These are phyloP conservation scores for Embidobia sp. DNA, from an alignment of 2,888 invertebrate species.

Conservation along the genomic window DNA sequence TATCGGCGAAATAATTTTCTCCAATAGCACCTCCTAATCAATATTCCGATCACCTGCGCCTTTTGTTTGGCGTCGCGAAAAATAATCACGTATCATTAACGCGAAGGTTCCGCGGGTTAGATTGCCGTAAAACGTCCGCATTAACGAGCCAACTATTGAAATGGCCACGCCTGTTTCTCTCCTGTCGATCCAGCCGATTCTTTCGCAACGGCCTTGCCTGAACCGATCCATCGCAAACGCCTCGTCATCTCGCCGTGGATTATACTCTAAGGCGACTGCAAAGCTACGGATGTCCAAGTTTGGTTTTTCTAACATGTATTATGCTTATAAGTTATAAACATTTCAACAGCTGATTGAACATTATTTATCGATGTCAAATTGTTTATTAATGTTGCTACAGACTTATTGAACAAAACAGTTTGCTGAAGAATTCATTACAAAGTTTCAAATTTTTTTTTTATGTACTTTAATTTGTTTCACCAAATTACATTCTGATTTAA, in stretches of 20 bases:
- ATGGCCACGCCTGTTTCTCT: conserved; percentile 66
- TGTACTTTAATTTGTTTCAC: no score
- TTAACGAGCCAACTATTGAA: conserved; percentile 63
- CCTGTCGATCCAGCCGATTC: conserved; percentile 55
- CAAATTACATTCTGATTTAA: no score
- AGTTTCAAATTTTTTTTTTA: no score
- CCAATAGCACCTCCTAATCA: conserved; percentile 52
- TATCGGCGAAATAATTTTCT: conserved; percentile 43
- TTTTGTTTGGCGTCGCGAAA: conserved; percentile 62
- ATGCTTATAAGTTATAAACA: no score
- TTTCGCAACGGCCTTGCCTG: conserved; percentile 66
- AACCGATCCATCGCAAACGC: conserved; percentile 59
- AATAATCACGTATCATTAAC: conserved; percentile 62
- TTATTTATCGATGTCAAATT: no score
- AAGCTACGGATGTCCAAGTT: background rate
- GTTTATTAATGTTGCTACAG: no score
- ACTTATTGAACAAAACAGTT: no score
- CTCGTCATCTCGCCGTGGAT: conserved; percentile 55
- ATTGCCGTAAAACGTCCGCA: conserved; percentile 60
- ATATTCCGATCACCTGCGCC: conserved; percentile 60
- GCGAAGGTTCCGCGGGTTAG: conserved; percentile 52
- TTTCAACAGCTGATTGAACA: no score
- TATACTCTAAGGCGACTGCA: conserved; percentile 27
- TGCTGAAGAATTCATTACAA: no score
- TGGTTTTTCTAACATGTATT: no score